phyloP scores from a whole-genome alignment of 2,888 invertebrate species.

The Eurytoma adleriae region DNA sequence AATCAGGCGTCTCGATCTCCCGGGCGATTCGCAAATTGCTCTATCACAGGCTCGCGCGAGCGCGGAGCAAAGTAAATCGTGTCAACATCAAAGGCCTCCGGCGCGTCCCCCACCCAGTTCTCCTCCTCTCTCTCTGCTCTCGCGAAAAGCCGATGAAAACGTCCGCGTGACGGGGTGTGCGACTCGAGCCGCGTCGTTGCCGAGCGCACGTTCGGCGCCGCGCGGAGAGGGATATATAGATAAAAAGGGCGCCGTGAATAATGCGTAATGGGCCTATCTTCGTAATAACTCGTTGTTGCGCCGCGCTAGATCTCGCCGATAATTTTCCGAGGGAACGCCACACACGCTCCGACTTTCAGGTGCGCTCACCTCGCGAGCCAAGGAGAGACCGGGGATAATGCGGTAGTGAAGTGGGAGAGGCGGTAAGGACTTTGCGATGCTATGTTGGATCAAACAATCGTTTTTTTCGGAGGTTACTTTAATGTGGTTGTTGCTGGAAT shows the following conservation, averaged over 20 bases:
- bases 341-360: neutral
- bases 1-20: conserved; percentile 12
- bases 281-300: conserved; percentile 71
- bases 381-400: no score
- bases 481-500: no score
- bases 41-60: conserved; percentile 16
- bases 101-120: conserved; percentile 6
- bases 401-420: neutral
- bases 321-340: neutral
- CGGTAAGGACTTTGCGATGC: neutral
- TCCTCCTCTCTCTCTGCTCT: conserved; percentile 18
- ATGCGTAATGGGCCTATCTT: conserved; percentile 71
- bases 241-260: conserved; percentile 69
- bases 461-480: no score
- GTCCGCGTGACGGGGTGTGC: neutral
- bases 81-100: conserved; percentile 47
- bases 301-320: conserved; percentile 65
- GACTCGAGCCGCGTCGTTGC: neutral
- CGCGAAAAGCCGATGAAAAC: conserved; percentile 32
- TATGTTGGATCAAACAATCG: no score
- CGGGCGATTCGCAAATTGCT: conserved; percentile 40
- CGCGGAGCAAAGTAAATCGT: conserved; percentile 41
- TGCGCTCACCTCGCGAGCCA: neutral
- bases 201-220: neutral
- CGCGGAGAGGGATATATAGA: neutral